Percentiles rank a stretch among this genome's conserved stretches.
Evolutionary conservation across 2,797 vertebrate species (phyloP).

Genomic region (Parauchenoglanis ngamensis): DNA sequence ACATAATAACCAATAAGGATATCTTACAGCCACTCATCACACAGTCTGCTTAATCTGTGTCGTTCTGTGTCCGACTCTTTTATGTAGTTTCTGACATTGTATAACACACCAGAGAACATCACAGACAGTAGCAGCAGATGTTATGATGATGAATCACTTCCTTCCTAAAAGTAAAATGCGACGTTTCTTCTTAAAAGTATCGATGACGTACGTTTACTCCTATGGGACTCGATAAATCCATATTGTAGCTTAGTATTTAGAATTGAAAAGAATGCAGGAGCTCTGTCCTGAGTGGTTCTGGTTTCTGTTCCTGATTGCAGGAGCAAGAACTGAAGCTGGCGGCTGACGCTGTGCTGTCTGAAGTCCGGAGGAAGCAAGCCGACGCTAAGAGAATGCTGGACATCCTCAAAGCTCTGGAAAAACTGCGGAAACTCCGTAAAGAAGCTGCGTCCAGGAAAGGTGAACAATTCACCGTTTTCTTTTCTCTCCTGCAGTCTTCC

Average conservation of each 20-base stretch:
- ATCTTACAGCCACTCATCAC: neutral
- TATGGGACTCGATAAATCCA: neutral
- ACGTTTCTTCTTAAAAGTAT: neutral
- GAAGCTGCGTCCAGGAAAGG: constrained; percentile 92
- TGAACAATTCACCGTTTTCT: constrained; percentile 47
- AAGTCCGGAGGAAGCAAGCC: constrained; percentile 91
- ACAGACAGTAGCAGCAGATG: neutral
- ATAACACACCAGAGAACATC: neutral
- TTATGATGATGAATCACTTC: neutral
- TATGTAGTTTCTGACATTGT: neutral
- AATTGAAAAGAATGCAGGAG: neutral
- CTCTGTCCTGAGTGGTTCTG: neutral
- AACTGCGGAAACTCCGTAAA: constrained; percentile 88
- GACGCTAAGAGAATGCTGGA: constrained; percentile 92
- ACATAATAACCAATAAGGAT: neutral
- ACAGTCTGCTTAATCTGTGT: neutral
- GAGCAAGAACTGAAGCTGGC: constrained; percentile 89
- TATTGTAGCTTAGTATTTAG: neutral
- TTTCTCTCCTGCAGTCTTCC: neutral
- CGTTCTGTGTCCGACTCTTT: neutral
- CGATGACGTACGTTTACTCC: no score
- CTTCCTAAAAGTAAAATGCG: neutral
- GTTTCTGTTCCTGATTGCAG: constrained; percentile 62
- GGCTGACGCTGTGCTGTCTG: constrained; percentile 89
- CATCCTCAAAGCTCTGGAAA: constrained; percentile 86